These are phyloP conservation scores for Tetranychus urticae DNA, from an alignment of 1,140 invertebrate genomes.

Conservation along the genomic window DNA sequence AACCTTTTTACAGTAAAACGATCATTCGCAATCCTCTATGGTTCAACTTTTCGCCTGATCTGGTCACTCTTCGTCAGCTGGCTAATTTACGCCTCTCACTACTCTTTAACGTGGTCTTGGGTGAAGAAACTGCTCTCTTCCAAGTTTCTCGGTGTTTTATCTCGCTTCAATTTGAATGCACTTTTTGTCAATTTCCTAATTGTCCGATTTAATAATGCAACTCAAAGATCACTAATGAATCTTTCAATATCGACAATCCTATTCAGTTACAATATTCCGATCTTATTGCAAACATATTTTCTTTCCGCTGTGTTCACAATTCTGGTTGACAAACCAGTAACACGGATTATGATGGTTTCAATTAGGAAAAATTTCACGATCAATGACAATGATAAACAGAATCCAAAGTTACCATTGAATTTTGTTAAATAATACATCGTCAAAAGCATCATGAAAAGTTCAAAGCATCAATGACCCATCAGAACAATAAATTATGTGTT, in stretches of 20 bases:
- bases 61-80: not conserved
- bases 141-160: not conserved
- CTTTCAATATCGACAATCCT: not conserved
- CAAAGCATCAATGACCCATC: no score
- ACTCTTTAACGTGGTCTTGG: not conserved
- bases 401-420: no score
- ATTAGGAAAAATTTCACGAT: no score
- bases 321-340: not conserved
- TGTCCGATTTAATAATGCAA: not conserved
- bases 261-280: not conserved
- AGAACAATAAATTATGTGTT: no score
- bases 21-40: not conserved
- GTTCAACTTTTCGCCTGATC: not conserved
- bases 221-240: not conserved
- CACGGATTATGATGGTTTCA: not conserved
- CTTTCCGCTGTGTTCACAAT: not conserved
- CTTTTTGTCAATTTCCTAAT: not conserved
- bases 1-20: not conserved
- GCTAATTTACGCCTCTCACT: not conserved
- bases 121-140: not conserved
- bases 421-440: no score
- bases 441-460: no score
- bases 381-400: no score
- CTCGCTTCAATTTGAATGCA: not conserved
- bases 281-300: not conserved